Percentiles rank a stretch among this genome's conserved stretches.
Evolutionary conservation across 2,888 invertebrate genomes (phyloP).

Genomic region (Tryphoninae sp.): DNA sequence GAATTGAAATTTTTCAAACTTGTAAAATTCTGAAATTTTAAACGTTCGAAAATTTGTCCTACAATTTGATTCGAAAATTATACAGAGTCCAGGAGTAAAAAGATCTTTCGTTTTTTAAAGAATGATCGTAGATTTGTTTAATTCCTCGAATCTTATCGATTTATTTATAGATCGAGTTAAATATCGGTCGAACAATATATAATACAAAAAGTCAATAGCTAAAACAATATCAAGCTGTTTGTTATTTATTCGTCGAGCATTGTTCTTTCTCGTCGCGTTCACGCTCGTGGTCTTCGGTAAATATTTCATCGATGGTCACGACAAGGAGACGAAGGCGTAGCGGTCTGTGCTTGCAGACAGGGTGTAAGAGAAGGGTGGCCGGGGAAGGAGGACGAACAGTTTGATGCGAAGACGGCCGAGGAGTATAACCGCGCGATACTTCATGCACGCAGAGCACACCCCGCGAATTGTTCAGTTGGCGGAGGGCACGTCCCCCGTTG

Average conservation of each 20-base stretch:
- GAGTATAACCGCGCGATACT: slow-evolving; percentile 36
- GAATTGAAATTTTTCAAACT: no score
- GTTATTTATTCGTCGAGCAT: slow-evolving; percentile 12
- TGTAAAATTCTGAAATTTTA: no score
- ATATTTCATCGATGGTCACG: slow-evolving; percentile 57
- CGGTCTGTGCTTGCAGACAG: slow-evolving; percentile 25
- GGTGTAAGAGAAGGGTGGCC: slow-evolving; percentile 3
- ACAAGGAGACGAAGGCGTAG: slow-evolving; percentile 13
- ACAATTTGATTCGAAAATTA: no score
- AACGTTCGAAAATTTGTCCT: no score
- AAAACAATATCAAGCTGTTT: background rate
- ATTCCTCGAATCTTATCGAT: no score
- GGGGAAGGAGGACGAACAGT: slow-evolving; percentile 8
- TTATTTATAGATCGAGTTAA: no score
- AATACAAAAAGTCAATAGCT: background rate
- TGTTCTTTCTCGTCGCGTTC: slow-evolving; percentile 16
- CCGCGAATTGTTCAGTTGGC: slow-evolving; percentile 71
- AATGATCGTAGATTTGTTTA: no score
- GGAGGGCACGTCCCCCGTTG: slow-evolving; percentile 74
- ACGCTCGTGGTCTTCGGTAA: slow-evolving; percentile 44
- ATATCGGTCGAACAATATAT: background rate
- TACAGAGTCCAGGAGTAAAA: no score
- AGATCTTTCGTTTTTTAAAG: no score
- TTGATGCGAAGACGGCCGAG: slow-evolving; percentile 43
- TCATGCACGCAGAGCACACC: slow-evolving; percentile 61